Evolutionary conservation across 92 coral and sea anemone species (phyloP), one percentile per base, ranked within the genome.

Genomic region (Chrysogorgia sp.): DNA sequence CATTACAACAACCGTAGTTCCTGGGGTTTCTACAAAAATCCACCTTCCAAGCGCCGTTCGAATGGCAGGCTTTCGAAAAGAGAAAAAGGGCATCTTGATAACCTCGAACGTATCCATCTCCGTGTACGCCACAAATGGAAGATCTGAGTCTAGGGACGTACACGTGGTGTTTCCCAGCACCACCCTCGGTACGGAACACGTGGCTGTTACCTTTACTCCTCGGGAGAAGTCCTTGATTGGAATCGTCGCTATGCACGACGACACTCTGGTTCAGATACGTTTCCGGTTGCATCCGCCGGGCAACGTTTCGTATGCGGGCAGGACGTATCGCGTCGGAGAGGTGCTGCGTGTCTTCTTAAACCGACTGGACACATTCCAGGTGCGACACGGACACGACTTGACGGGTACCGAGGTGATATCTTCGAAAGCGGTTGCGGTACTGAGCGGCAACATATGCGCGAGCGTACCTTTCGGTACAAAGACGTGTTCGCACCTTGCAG

Each of bases 371-470:
- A 28, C 78, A 15, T 71, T 71, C 26, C 78, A 71, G 48, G n/a
- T 71, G 20, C 78, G 52, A 31, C 41, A 71, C 49, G 12, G 32
- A 13, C 12, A 33, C 10, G 63, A 71, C 58, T 58, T 71, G 34
- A 71, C 78, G 30, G 78, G 78, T 34, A 71, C 78, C 13, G 56
- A 50, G 17, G 63, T 71, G 45, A 37, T 71, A 29, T 50, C 78
- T 12, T 13, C 63, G 10, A 40, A 58, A 71, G 45, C 63, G 9
- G 63, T 48, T 2, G 78, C 53, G 21, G 63, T 71, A 17, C 0
- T 71, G 30, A 58, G 78, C 30, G 78, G 78, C 35, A 71, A 71
- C 58, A 52, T 30, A 3, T 53, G 78, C 24, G 40, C 78, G 25
- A 32, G 40, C 62, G 63, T 71, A 29, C 78, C 78, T 32, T 21